Conservation (phyloP, 2,113 vertebrate species). For the Carassius carassius region DNA sequence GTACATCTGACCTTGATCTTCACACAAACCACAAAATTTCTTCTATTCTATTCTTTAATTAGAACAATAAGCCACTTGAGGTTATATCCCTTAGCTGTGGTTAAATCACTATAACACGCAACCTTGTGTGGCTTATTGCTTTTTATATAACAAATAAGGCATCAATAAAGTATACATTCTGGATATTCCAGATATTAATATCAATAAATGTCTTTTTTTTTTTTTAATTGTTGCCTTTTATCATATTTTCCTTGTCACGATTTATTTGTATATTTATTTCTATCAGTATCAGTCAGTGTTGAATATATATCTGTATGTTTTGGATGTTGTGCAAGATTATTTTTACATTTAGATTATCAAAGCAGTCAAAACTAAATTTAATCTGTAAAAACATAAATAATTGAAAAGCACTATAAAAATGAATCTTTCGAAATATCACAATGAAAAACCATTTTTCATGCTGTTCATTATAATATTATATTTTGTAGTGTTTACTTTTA, state of each 20-base stretch:
- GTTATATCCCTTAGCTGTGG: not conserved
- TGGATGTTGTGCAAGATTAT: not conserved
- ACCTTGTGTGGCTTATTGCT: not conserved
- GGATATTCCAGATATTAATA: no score
- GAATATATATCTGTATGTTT: not conserved
- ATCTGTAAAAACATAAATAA: no score
- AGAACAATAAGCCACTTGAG: constrained; percentile 10
- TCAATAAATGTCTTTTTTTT: not conserved
- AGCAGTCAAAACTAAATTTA: no score
- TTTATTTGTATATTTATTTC: not conserved
- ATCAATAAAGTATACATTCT: not conserved
- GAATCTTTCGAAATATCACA: no score
- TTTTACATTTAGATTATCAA: not conserved
- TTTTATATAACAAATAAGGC: not conserved
- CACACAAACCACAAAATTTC: constrained; percentile 5
- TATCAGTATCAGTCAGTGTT: no score
- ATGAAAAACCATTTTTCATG: no score
- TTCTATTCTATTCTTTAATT: not conserved
- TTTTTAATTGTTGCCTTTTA: not conserved
- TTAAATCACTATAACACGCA: not conserved
- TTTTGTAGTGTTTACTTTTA: no score
- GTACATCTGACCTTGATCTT: constrained; percentile 9
- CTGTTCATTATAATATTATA: no score
- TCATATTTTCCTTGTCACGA: not conserved
- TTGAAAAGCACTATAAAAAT: no score